Base-by-base conservation (phyloP, 1,140 invertebrate genomes). In the Calephelis virginiensis region DNA sequence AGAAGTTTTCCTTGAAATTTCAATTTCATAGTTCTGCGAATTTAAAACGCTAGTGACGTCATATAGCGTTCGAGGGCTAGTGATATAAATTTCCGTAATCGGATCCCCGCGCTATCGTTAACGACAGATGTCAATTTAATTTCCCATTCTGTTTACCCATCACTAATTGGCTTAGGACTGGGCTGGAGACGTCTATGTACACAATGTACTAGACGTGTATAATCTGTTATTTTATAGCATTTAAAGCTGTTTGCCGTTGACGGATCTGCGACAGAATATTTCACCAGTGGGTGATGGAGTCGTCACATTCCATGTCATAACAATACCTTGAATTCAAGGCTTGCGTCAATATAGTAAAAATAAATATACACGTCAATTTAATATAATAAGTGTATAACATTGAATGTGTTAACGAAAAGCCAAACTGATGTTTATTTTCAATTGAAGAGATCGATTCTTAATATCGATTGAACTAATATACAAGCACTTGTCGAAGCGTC, bases 101-200 rank as follows among this genome's bases (percentile, higher is more conserved):
- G 28, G 53, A 64, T 38, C 62, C 62, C 28, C 45, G 64, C 49
- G 45, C 66, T 74, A 65, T 48, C 17, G 64, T 72, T 74, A 76
- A 82, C 74, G 76, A 74, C 72, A 76, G 73, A 69, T 75, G 78
- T 74, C 78, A 73, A 77, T 81, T 74, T 66, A 76, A 80, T 82
- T 75, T 64, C 64, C 73, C 60, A 76, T 76, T 75, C 37, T 82
- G 74, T 82, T 74, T 82, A 69, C 77, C 53, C 67, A 72, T 75
- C 66, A 78, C 77, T 81, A 84, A 82, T 84, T 77, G 70, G 71
- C 75, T 82, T 75, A 82, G 68, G 72, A 50, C 50, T 28, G 45
- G 11, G 40, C 40, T 43, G 40, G 40, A 6, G 40, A 49, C n/a
- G 8, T 50, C 13, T 14, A 50, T 17, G 13, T 50, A 12, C 11